phyloP scores from a whole-genome alignment of 2,797 vertebrate genomes.

The Pseudomugil gertrudae region DNA sequence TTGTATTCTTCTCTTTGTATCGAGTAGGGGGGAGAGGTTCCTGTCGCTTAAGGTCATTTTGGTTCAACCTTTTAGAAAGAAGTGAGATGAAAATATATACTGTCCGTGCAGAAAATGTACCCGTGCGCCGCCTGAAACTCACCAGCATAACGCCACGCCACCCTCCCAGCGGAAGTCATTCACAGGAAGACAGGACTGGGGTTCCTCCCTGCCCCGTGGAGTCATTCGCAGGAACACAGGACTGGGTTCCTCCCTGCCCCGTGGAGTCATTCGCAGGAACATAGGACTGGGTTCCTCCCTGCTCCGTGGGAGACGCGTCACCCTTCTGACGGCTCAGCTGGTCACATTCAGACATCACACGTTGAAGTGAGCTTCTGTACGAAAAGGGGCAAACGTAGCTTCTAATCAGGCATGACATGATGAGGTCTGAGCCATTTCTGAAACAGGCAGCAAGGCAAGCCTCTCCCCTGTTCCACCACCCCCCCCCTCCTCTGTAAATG shows the following conservation, averaged over 20 bases:
- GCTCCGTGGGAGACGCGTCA: too few species aligned
- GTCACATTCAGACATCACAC: constrained; percentile 45
- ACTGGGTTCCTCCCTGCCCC: too few species aligned
- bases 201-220: constrained; percentile 29
- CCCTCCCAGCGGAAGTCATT: constrained; percentile 36
- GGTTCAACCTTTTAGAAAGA: constrained; percentile 78
- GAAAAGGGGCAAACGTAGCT: constrained; percentile 22
- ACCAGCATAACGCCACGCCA: constrained; percentile 53
- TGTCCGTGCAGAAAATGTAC: constrained; percentile 41
- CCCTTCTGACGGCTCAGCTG: too few species aligned
- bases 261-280: too few species aligned
- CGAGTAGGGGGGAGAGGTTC: constrained; percentile 81
- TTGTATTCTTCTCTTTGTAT: constrained; percentile 86
- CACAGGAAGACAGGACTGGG: too few species aligned
- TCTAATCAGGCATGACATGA: constrained; percentile 34
- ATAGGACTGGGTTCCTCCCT: too few species aligned
- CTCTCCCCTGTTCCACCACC: constrained; percentile 61
- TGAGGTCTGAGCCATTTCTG: constrained; percentile 56
- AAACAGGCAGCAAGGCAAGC: constrained; percentile 70
- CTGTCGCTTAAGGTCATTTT: constrained; percentile 79
- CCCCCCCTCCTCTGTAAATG: constrained; percentile 77
- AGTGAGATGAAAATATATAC: constrained; percentile 32
- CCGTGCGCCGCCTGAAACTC: constrained; percentile 69
- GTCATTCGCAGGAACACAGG: too few species aligned
- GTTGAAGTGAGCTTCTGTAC: constrained; percentile 36